Evolutionary conservation across 2,888 invertebrate species (phyloP).

Genomic region (Netelia melanura): DNA sequence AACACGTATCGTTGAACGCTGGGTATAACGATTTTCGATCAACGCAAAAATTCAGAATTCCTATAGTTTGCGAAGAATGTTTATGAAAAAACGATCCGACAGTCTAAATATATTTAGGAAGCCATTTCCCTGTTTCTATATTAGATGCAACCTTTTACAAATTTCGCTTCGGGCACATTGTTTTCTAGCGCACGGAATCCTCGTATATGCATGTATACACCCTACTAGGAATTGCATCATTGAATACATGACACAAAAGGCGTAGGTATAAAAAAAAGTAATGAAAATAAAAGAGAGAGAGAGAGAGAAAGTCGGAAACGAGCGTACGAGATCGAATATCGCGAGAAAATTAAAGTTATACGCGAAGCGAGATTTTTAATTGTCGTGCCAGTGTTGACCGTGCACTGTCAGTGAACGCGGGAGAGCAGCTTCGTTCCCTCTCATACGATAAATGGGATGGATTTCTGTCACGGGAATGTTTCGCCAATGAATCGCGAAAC

Average conservation of each 20-base stretch:
- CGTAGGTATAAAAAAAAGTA: not conserved
- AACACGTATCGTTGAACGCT: no score
- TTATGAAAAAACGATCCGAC: no score
- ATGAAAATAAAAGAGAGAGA: not conserved
- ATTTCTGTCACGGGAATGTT: slow-evolving; percentile 7
- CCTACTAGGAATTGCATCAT: not conserved
- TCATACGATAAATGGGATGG: slow-evolving; percentile 5
- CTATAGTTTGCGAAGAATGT: no score
- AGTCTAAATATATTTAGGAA: no score
- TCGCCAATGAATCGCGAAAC: slow-evolving; percentile 59
- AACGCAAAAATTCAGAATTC: no score
- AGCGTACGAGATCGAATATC: slow-evolving; percentile 13
- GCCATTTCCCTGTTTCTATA: no score
- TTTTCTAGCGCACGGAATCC: not conserved
- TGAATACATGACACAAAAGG: not conserved
- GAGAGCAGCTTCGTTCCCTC: slow-evolving; percentile 5
- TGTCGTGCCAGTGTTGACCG: slow-evolving; percentile 35
- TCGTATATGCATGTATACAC: not conserved
- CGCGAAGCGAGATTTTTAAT: slow-evolving; percentile 52
- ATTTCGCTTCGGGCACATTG: not conserved
- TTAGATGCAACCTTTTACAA: no score
- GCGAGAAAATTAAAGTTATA: slow-evolving; percentile 56
- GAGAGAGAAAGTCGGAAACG: slow-evolving; percentile 16
- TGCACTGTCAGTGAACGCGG: slow-evolving; percentile 16
- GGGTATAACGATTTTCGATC: no score